These are phyloP conservation scores for Pantala flavescens DNA, from an alignment of 1,140 invertebrate species.

Conservation along the genomic window DNA sequence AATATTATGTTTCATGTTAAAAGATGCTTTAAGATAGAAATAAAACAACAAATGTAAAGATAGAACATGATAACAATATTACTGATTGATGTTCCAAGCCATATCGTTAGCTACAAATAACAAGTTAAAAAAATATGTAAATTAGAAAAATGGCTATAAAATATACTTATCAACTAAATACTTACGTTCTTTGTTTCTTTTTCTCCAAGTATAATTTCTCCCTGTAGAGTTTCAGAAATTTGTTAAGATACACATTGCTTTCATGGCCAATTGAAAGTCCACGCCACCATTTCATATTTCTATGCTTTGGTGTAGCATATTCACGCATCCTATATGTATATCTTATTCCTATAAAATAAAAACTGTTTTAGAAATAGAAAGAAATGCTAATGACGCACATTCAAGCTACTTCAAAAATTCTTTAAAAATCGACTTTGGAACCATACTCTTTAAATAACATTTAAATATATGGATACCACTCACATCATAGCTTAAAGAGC, in stretches of 20 bases:
- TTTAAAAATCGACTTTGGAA: no score
- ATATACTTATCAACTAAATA: conserved; percentile 23
- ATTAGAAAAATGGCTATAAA: background rate
- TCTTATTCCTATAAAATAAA: conserved; percentile 11
- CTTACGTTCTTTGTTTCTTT: conserved; percentile 43
- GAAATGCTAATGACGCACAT: no score
- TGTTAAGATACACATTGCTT: conserved; percentile 42
- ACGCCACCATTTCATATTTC: conserved; percentile 49
- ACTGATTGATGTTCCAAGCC: background rate
- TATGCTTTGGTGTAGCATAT: conserved; percentile 44
- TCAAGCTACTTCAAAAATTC: no score
- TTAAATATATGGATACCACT: no score
- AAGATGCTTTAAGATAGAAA: no score
- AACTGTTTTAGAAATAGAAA: no score
- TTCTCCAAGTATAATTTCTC: conserved; percentile 51
- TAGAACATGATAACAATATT: no score
- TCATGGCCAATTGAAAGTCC: conserved; percentile 35
- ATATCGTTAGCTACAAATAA: no score
- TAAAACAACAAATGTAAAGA: no score
- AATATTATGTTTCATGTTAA: no score
- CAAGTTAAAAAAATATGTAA: background rate
- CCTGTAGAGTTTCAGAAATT: conserved; percentile 50
- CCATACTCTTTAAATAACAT: no score
- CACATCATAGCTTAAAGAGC: no score
- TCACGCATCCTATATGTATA: conserved; percentile 35